Evolutionary conservation across 1,140 invertebrate species (phyloP).

Genomic region (Cotesia typhae): DNA sequence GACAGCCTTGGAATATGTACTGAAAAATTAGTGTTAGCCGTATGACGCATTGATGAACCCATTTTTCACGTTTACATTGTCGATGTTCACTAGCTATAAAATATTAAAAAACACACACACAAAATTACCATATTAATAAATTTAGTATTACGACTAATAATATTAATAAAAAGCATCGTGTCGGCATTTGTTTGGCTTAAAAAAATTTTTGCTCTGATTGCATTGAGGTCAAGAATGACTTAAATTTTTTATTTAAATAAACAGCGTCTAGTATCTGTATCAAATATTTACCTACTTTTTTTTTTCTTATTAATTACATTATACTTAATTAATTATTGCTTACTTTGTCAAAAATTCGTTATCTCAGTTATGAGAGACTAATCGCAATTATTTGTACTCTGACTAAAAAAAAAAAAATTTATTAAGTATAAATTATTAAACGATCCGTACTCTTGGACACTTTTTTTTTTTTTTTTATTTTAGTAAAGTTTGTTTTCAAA

Average conservation of each 20-base stretch:
- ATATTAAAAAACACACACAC: slow-evolving; percentile 10
- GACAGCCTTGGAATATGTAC: slow-evolving; percentile 24
- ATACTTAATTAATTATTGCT: too few relatives aligned
- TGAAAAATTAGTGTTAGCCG: slow-evolving; percentile 33
- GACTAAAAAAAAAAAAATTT: slow-evolving; percentile 44
- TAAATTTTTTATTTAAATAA: slow-evolving; percentile 5
- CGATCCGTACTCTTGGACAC: slow-evolving; percentile 51
- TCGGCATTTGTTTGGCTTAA: too few relatives aligned
- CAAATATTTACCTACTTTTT: slow-evolving; percentile 31
- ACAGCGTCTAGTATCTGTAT: slow-evolving; percentile 1
- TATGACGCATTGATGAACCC: slow-evolving; percentile 34
- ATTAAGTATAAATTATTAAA: slow-evolving; percentile 1
- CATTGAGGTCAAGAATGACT: too few relatives aligned
- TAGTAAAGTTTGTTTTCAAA: slow-evolving; percentile 53
- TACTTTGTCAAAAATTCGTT: slow-evolving; percentile 28
- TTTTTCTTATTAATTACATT: slow-evolving; percentile 10
- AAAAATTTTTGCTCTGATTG: too few relatives aligned
- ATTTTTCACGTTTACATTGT: slow-evolving; percentile 19
- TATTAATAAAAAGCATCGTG: too few relatives aligned
- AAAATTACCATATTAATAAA: not conserved
- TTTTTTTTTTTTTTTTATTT: slow-evolving; percentile 49
- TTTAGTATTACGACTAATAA: too few relatives aligned
- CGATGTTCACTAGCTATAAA: slow-evolving; percentile 11
- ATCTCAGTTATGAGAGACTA: slow-evolving; percentile 26
- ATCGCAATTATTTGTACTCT: slow-evolving; percentile 5